A percentile compares a stretch with the other conserved stretches of the same genome.
Conservation (phyloP, 2,888 invertebrate genomes). For the Plusia festucae region DNA sequence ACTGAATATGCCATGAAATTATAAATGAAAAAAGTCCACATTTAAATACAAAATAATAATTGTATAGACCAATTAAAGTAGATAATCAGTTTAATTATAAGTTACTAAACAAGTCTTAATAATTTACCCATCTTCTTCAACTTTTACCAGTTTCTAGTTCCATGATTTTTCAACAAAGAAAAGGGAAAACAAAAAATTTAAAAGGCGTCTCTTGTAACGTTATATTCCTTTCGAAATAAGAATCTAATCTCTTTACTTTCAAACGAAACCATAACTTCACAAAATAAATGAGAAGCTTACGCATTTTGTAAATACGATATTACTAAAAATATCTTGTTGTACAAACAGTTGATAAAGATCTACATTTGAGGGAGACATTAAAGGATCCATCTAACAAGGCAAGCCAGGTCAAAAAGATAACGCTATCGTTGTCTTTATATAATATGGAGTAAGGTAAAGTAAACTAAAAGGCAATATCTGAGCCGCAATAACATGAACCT, state of each 20-base stretch:
- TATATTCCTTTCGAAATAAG: constrained; percentile 11
- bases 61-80: too few species aligned
- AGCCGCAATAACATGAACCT: constrained; percentile 74
- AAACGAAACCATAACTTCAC: constrained; percentile 27
- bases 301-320: constrained; percentile 23
- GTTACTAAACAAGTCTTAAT: background rate
- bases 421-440: constrained; percentile 63
- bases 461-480: constrained; percentile 72
- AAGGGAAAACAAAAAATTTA: constrained; percentile 3
- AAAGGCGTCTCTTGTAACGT: constrained; percentile 7
- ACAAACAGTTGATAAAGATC: constrained; percentile 41
- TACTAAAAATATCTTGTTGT: constrained; percentile 17
- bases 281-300: constrained; percentile 38
- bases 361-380: constrained; percentile 45
- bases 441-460: constrained; percentile 65
- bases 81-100: background rate
- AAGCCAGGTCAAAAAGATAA: constrained; percentile 63
- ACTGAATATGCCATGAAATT: background rate
- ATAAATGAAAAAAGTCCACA: background rate
- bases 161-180: constrained; percentile 6
- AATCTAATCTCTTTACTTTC: constrained; percentile 16
- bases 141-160: too few species aligned
- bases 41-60: too few species aligned
- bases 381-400: constrained; percentile 46
- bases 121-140: background rate